phyloP scores from a whole-genome alignment of 2,888 invertebrate genomes.

The Parnassius orleans region DNA sequence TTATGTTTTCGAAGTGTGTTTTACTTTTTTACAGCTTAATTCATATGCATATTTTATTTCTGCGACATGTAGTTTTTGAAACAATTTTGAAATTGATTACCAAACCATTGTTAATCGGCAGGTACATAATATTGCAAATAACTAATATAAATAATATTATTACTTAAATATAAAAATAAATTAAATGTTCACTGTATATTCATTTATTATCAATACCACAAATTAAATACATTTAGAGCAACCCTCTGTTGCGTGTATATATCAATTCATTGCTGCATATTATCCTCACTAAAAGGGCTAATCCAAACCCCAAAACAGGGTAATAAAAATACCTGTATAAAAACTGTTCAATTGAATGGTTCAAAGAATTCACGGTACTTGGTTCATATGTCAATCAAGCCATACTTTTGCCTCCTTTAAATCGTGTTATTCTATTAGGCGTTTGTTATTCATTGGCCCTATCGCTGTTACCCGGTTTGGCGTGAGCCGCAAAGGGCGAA shows the following conservation, averaged over 20 bases:
- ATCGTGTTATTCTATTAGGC: constrained; percentile 73
- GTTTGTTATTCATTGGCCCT: constrained; percentile 74
- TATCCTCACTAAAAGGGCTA: constrained; percentile 67
- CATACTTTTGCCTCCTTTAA: constrained; percentile 60
- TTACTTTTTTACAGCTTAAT: too few species aligned
- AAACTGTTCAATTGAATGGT: constrained; percentile 55
- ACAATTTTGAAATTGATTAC: too few species aligned
- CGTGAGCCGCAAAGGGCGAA: constrained; percentile 45
- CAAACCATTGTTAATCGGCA: too few species aligned
- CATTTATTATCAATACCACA: not conserved
- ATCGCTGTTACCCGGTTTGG: constrained; percentile 58
- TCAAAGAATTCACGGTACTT: constrained; percentile 55
- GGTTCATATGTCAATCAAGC: constrained; percentile 78
- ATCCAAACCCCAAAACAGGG: constrained; percentile 59
- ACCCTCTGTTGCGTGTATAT: not conserved
- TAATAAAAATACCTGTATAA: constrained; percentile 63
- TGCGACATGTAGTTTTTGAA: too few species aligned
- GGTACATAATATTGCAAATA: too few species aligned
- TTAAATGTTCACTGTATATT: not conserved
- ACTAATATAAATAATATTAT: too few species aligned
- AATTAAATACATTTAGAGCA: not conserved
- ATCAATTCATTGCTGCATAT: constrained; percentile 34
- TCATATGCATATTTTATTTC: too few species aligned
- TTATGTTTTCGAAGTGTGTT: too few species aligned
- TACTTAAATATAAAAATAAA: too few species aligned